Evolutionary conservation across 2,113 vertebrate species (phyloP), one percentile per base, ranked within the genome.

Genomic region (Zosterops borbonicus): DNA sequence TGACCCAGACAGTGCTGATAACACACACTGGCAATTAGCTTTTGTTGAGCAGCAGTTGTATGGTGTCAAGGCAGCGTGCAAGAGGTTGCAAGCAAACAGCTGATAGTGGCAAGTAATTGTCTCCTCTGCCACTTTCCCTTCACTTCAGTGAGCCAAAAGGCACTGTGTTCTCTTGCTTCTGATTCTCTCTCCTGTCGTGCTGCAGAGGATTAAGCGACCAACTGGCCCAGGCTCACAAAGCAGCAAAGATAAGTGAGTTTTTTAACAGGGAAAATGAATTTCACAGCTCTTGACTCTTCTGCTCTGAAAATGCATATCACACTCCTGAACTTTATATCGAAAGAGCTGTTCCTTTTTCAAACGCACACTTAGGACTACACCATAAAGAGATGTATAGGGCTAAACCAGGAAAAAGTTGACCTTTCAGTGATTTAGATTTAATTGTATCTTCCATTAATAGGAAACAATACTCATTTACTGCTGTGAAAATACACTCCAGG

Each of bases 21-120:
- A 39, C 9, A 47, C 41, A 31, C 37, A 25, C 8, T 3, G 37
- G 4, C 14, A 8, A 47, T 42, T 0, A 65, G 14, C 14, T 68
- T 47, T 14, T n/a, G 19, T 25, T 55, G 12, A 73, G 35, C 44
- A 41, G 74, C 1, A 4, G 22, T 3, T 50, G 9, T 5, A 29
- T 0, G 2, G 23, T 8, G 17, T 21, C 39, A 70, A 65, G 46
- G 31, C 1, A 2, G 29, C 5, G 18, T 14, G 60, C 29, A 79
- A 82, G 56, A 62, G 10, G 3, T 4, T 47, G 76, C 23, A 46
- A 75, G 25, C 6, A 24, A 47, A 80, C 35, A 55, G 35, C 8
- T 55, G 55, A n/a, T 1, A 0, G 33, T 19, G 9, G 19, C n/a
- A 87, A 56, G 14, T 9, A 9, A 65, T 2, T 28, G 14, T 10